phyloP scores from a whole-genome alignment of 2,797 vertebrate genomes.

The Anas acuta region DNA sequence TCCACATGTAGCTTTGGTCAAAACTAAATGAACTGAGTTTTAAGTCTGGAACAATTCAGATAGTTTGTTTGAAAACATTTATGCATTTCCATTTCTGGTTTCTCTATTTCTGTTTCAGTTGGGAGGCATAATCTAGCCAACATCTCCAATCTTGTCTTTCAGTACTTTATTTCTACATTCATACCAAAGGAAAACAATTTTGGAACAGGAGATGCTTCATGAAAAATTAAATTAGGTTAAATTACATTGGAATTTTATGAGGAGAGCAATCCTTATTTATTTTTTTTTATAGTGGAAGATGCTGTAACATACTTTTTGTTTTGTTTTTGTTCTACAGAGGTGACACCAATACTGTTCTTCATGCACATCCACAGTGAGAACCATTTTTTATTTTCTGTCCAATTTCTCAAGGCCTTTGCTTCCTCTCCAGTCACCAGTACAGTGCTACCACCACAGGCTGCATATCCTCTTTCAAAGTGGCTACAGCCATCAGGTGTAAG shows the following conservation, averaged over 20 bases:
- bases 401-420: not conserved
- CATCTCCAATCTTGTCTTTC: not conserved
- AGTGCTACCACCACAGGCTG: not conserved
- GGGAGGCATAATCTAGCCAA: not conserved
- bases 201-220: not conserved
- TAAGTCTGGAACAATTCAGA: not conserved
- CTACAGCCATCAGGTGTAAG: not conserved
- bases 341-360: not conserved
- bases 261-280: not conserved
- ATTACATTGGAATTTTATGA: not conserved
- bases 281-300: not conserved
- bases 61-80: not conserved
- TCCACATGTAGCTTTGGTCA: not conserved
- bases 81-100: not conserved
- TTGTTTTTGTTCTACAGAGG: not conserved
- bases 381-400: not conserved
- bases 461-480: not conserved
- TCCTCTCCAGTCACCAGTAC: not conserved
- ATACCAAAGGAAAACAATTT: not conserved
- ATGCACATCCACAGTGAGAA: not conserved
- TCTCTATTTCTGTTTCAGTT: not conserved
- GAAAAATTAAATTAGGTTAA: not conserved
- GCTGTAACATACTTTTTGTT: not conserved
- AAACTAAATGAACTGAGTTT: not conserved
- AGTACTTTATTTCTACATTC: not conserved